These are phyloP conservation scores for Macrophya alboannulata DNA, from an alignment of 2,888 invertebrate species.

Conservation along the genomic window DNA sequence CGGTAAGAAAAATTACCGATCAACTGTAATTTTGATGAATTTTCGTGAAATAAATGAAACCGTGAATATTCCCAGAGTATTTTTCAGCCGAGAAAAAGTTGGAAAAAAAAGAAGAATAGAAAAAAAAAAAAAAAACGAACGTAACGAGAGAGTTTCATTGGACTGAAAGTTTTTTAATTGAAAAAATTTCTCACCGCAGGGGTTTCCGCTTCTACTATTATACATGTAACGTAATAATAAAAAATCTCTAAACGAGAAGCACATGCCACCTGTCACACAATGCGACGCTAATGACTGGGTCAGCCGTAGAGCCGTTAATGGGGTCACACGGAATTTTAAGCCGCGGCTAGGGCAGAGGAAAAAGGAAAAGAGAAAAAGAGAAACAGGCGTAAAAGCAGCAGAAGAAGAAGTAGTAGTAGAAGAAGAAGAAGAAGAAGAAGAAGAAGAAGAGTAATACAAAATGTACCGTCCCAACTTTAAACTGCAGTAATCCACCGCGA, in stretches of 20 bases:
- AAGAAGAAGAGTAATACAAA: background rate
- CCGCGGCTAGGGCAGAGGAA: background rate
- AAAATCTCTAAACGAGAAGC: conserved; percentile 32
- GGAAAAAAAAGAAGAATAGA: background rate
- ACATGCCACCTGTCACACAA: conserved; percentile 37
- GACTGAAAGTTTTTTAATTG: conserved; percentile 20
- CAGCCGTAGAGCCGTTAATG: conserved; percentile 11
- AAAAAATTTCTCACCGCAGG: conserved; percentile 1
- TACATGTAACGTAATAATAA: background rate
- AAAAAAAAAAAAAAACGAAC: too few relatives aligned
- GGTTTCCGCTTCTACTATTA: background rate
- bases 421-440: background rate
- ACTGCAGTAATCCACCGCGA: background rate
- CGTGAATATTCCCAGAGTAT: background rate
- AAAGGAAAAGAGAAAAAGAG: background rate
- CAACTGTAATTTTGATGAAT: background rate
- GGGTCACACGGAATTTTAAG: conserved; percentile 14
- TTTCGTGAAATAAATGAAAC: background rate
- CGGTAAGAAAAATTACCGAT: background rate
- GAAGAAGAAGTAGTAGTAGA: background rate
- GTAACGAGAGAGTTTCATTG: background rate
- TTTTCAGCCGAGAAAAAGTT: background rate
- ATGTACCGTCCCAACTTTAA: conserved; percentile 4
- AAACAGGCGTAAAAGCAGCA: background rate
- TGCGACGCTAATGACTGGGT: conserved; percentile 28